Base-by-base conservation (phyloP, 2,113 vertebrate genomes). In the Pontoporia blainvillei region DNA sequence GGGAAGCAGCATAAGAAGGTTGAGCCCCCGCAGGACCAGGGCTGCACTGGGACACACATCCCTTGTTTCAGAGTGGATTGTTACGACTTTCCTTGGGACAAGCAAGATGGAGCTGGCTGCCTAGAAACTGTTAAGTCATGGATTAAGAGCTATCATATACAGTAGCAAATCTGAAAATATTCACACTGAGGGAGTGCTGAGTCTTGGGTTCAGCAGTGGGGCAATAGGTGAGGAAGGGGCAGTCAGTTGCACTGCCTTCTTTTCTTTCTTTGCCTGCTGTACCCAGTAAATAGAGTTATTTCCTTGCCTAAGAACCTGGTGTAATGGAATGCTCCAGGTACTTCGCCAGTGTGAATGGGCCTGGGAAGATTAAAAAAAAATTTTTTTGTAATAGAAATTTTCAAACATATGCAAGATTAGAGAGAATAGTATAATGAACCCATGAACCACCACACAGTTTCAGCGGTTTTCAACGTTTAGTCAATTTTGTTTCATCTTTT, bases 401-500 rank as follows among this genome's bases (percentile, higher is more conserved):
- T 31, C 39, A 85, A 83, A 69, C 12, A 52, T 34, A 36, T 20
- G 39, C 29, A 79, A 75, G 34, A 66, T 75, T 57, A 12, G 14
- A 91, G 41, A 90, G 18, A 91, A 64, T 9, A 44, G 29, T 20
- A 10, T 52, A 54, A 90, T 6, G 69, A 71, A 79, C 2, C 7
- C 1, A 9, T 61, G 54, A 72, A 69, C 6, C 2, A 36, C 11
- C 1, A 2, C 1, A 79, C 9, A 64, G 75, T 41, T 81, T 85
- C 27, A 59, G 59, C 21, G 15, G 29, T 90, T 71, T 87, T 76
- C 57, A 85, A 52, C 12, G 25, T 72, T 88, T 92, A 49, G 21
- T 59, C 72, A 49, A 34, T 90, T 95, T 59, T 54, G 4, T 81
- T 94, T 95, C 46, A 57, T 54, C 41, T 92, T 96, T 84, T 90